phyloP scores from a whole-genome alignment of 1,140 invertebrate genomes.

The Macrobrachium nipponense region DNA sequence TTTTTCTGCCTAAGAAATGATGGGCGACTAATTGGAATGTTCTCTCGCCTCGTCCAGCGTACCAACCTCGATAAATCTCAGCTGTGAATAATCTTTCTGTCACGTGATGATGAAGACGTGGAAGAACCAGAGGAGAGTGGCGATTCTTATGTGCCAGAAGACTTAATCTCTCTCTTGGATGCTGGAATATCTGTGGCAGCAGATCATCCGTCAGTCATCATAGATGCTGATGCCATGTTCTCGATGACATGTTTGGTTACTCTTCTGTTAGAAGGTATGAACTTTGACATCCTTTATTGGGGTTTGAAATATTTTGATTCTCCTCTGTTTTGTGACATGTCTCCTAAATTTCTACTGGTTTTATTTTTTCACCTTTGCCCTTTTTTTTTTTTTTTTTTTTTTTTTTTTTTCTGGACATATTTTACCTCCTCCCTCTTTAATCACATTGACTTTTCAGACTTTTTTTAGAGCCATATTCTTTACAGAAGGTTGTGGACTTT shows the following conservation, averaged over 20 bases:
- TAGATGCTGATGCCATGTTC: constrained; percentile 97
- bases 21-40: constrained; percentile 30
- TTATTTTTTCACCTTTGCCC: no score
- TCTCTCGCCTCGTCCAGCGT: constrained; percentile 74
- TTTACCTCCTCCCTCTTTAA: no score
- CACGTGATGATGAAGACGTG: constrained; percentile 97
- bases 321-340: no score
- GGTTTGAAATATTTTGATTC: no score
- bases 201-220: constrained; percentile 93
- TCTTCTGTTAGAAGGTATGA: constrained; percentile 82
- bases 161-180: constrained; percentile 96
- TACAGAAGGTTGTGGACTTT: not conserved
- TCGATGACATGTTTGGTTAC: constrained; percentile 99
- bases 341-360: no score
- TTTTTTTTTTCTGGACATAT: no score
- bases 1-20: not conserved
- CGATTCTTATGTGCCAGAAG: constrained; percentile 82
- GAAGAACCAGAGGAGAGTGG: constrained; percentile 82
- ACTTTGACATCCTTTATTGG: not conserved
- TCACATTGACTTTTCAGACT: no score
- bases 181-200: constrained; percentile 76
- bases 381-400: no score
- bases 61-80: constrained; percentile 95
- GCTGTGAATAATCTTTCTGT: constrained; percentile 99
- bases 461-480: not conserved